Percentiles rank a stretch among this genome's conserved stretches.
Evolutionary conservation across 2,888 invertebrate genomes (phyloP).

Genomic region (Helleia helle): DNA sequence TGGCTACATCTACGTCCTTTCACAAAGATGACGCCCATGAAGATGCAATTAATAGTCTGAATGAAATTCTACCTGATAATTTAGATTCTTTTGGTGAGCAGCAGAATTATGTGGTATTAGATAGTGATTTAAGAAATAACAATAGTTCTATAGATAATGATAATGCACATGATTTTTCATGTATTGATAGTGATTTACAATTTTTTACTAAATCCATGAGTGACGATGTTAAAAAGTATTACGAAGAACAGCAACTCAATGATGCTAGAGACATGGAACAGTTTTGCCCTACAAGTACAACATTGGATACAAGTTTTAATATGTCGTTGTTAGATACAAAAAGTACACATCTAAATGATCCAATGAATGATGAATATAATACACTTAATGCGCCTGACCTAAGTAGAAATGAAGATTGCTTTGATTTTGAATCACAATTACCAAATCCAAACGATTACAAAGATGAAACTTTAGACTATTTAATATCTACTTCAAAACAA

Average conservation of each 20-base stretch:
- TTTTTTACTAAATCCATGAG: slow-evolving; percentile 66
- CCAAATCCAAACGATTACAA: slow-evolving; percentile 52
- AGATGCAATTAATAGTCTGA: slow-evolving; percentile 54
- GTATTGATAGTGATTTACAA: slow-evolving; percentile 65
- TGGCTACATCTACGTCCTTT: slow-evolving; percentile 33
- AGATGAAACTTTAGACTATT: slow-evolving; percentile 53
- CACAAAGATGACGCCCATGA: slow-evolving; percentile 43
- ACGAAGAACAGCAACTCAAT: slow-evolving; percentile 53
- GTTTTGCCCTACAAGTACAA: slow-evolving; percentile 50
- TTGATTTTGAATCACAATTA: slow-evolving; percentile 54
- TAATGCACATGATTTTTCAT: slow-evolving; percentile 52
- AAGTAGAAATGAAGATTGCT: slow-evolving; percentile 52
- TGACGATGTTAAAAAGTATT: slow-evolving; percentile 64
- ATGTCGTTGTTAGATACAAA: slow-evolving; percentile 57
- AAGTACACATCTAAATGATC: slow-evolving; percentile 43
- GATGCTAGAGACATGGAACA: slow-evolving; percentile 54
- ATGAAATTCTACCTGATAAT: slow-evolving; percentile 56
- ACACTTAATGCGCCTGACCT: slow-evolving; percentile 49
- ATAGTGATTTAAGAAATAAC: slow-evolving; percentile 43
- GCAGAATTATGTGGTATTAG: slow-evolving; percentile 56
- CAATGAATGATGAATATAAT: slow-evolving; percentile 45
- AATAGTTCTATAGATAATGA: slow-evolving; percentile 43
- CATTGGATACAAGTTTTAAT: slow-evolving; percentile 52
- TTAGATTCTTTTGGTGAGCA: slow-evolving; percentile 57
- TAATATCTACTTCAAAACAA: slow-evolving; percentile 53